phyloP scores from a whole-genome alignment of 2,797 vertebrate species.

The Sebastiscus tertius region DNA sequence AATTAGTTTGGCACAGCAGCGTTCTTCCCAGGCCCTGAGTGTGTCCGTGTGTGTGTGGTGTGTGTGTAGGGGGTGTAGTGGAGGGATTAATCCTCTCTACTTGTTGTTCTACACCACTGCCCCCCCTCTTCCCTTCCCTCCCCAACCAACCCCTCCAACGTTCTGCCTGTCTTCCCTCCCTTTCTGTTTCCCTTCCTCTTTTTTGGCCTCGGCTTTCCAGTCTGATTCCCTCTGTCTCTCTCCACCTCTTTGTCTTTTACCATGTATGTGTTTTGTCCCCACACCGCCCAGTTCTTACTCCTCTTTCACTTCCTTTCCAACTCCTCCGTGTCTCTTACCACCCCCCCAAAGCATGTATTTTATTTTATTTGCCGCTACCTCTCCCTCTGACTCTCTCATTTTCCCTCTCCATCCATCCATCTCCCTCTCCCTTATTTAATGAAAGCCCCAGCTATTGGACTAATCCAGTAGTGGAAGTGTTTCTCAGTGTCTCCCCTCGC shows the following conservation, averaged over 20 bases:
- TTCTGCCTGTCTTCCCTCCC: conserved; percentile 32
- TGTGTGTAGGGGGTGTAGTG: conserved; percentile 22
- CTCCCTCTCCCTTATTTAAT: conserved; percentile 48
- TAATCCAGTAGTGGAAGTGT: conserved; percentile 60
- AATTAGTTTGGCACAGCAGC: conserved; percentile 78
- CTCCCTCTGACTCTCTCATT: conserved; percentile 12
- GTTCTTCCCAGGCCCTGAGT: conserved; percentile 65
- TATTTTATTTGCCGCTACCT: conserved; percentile 7
- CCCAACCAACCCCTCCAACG: conserved; percentile 24
- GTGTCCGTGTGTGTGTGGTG: conserved; percentile 35
- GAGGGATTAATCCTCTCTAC: conserved; percentile 73
- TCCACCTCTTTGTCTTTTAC: not conserved
- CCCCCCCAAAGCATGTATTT: conserved; percentile 18
- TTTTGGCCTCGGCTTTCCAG: not conserved
- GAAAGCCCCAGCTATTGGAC: conserved; percentile 49
- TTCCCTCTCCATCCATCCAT: conserved; percentile 37
- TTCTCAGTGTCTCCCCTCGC: conserved; percentile 44
- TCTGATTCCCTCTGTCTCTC: not conserved
- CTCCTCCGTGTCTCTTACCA: not conserved
- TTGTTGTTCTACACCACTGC: conserved; percentile 77
- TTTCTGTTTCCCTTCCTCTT: conserved; percentile 5
- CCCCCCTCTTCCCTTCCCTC: not conserved
- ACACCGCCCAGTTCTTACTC: not conserved
- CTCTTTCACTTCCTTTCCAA: not conserved
- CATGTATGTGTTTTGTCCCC: not conserved